These are phyloP conservation scores for Hydriomena furcata DNA, from an alignment of 2,888 invertebrate species.

Conservation along the genomic window DNA sequence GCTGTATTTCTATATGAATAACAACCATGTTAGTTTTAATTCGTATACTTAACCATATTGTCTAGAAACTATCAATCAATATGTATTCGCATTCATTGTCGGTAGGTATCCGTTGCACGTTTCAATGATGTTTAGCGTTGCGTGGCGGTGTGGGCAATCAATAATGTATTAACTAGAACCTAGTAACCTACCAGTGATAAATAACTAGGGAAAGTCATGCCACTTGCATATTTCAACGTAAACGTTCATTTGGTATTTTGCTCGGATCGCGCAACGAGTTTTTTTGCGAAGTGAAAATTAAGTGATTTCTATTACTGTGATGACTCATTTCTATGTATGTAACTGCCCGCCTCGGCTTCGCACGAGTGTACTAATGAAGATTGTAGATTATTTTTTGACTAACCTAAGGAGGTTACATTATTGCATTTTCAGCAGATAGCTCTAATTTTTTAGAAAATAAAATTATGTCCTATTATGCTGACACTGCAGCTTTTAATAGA, in stretches of 20 bases:
- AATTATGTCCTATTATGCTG: too few relatives aligned
- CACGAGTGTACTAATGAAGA: too few relatives aligned
- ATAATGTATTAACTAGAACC: constrained; percentile 47
- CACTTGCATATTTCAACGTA: constrained; percentile 24
- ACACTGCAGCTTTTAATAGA: too few relatives aligned
- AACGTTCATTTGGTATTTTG: constrained; percentile 9
- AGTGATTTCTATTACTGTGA: not conserved
- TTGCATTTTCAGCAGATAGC: too few relatives aligned
- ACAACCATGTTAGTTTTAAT: too few relatives aligned
- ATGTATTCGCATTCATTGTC: constrained; percentile 2
- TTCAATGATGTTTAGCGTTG: constrained; percentile 37
- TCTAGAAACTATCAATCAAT: constrained; percentile 11
- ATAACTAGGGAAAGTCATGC: constrained; percentile 32
- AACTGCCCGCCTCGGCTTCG: too few relatives aligned
- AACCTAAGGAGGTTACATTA: too few relatives aligned
- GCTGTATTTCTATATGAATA: too few relatives aligned
- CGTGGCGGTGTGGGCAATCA: constrained; percentile 44
- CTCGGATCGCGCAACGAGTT: constrained; percentile 9
- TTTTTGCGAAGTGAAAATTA: constrained; percentile 18
- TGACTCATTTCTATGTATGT: too few relatives aligned
- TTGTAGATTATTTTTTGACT: too few relatives aligned
- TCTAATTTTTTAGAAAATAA: too few relatives aligned
- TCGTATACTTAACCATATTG: too few relatives aligned
- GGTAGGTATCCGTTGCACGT: constrained; percentile 46
- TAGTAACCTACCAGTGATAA: constrained; percentile 30